Evolutionary conservation across 2,888 invertebrate species (phyloP), one percentile per base, ranked within the genome.

Genomic region (Strigamia transsilvanica): DNA sequence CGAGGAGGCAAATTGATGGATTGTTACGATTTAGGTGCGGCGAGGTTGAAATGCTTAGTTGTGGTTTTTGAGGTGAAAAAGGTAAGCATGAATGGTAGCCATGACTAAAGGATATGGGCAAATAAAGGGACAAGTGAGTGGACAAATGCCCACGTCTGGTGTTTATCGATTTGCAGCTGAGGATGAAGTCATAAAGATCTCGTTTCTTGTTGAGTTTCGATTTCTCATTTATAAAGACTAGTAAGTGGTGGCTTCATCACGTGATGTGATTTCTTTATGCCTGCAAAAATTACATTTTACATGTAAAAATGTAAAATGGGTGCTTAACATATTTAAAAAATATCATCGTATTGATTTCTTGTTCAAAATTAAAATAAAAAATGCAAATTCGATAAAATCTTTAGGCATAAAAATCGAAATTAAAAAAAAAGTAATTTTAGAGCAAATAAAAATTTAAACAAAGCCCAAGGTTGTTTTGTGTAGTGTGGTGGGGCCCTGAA

Each of bases 91-190:
- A 56, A 56, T 56, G 73, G 27, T 73, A 73, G 23, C 73, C 73
- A 73, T 73, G 73, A 73, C 73, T 73, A 73, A 73, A 73, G 73
- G 73, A 73, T 73, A 73, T 73, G 73, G 73, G 73, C 73, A 73
- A 73, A 73, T 73, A 73, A 73, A 73, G 73, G 32, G 73, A 73
- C 73, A 73, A 73, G 73, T 73, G 73, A 73, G 73, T 56, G 56
- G 56, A 56, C 56, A 56, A 56, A 56, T 18, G 56, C 56, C 7
- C 56, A 56, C 56, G 56, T 56, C 56, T 56, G 56, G 56, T 56
- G 56, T 56, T 56, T 56, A 56, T 56, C 56, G 56, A 56, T 56
- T 56, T 56, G 56, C 6, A n/a, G 56, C n/a, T 56, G 56, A 10
- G 56, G 56, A 56, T 56, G 56, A 56, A 27, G 27, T 27, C 27